Evolutionary conservation across 1,140 invertebrate genomes (phyloP).

Genomic region (Acromyrmex charruanus): DNA sequence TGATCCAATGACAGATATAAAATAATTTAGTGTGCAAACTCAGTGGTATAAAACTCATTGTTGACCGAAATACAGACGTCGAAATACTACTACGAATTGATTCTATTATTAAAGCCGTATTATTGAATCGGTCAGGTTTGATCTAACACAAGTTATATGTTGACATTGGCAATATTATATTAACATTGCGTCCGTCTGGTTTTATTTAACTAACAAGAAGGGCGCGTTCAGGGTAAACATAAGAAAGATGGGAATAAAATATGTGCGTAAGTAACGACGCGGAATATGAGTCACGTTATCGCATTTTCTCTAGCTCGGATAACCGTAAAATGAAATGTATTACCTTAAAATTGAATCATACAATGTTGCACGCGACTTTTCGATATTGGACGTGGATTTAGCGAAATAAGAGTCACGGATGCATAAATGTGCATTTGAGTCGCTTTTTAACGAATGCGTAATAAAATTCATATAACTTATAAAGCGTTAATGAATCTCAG

Average conservation of each 20-base stretch:
- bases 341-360: not conserved
- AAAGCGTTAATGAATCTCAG: conserved; percentile 32
- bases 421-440: not conserved
- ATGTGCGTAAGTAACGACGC: not conserved
- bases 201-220: conserved; percentile 4
- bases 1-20: not conserved
- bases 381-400: conserved; percentile 11
- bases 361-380: not conserved
- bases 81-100: not conserved
- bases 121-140: not conserved
- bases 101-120: conserved; percentile 46
- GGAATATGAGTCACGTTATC: not conserved
- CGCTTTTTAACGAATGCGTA: conserved; percentile 11
- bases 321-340: conserved; percentile 25
- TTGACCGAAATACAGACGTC: not conserved
- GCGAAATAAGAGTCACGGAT: not conserved
- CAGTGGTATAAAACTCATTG: conserved; percentile 32
- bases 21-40: not conserved
- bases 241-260: not conserved
- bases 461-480: conserved; percentile 41
- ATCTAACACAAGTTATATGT: not conserved
- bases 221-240: not conserved
- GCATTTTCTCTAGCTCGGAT: not conserved
- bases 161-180: conserved; percentile 34
- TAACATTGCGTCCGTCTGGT: conserved; percentile 8